Percentiles rank a stretch among this genome's conserved stretches.
phyloP scores from a whole-genome alignment of 2,113 vertebrate species.

The Stomatorhinus ivindoensis region DNA sequence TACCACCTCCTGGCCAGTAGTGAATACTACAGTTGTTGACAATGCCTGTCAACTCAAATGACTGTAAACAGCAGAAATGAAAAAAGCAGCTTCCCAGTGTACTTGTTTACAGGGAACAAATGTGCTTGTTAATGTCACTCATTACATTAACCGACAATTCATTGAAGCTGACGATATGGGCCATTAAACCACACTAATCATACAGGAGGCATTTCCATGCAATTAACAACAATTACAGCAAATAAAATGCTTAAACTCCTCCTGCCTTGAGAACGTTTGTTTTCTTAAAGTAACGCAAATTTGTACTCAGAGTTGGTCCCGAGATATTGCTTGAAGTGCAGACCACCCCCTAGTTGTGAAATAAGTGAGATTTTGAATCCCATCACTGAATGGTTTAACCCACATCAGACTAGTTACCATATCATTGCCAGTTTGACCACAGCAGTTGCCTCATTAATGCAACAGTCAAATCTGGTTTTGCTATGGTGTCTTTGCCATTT shows the following conservation, averaged over 20 bases:
- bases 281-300: background rate
- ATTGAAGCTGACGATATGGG: background rate
- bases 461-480: background rate
- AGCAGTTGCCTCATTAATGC: background rate
- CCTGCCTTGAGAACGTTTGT: background rate
- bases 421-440: background rate
- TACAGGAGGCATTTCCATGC: background rate
- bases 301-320: background rate
- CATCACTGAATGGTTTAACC: background rate
- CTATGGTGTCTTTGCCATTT: background rate
- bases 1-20: background rate
- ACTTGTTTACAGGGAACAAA: background rate
- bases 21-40: background rate
- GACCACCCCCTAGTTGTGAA: background rate
- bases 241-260: background rate
- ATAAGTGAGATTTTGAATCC: background rate
- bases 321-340: background rate
- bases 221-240: background rate
- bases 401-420: background rate
- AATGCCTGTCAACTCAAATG: background rate
- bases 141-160: background rate
- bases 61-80: background rate
- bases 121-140: background rate
- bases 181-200: background rate
- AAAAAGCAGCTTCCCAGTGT: background rate